Evolutionary conservation across 2,888 invertebrate genomes (phyloP).

Genomic region (Macrosoma leucophasiata): DNA sequence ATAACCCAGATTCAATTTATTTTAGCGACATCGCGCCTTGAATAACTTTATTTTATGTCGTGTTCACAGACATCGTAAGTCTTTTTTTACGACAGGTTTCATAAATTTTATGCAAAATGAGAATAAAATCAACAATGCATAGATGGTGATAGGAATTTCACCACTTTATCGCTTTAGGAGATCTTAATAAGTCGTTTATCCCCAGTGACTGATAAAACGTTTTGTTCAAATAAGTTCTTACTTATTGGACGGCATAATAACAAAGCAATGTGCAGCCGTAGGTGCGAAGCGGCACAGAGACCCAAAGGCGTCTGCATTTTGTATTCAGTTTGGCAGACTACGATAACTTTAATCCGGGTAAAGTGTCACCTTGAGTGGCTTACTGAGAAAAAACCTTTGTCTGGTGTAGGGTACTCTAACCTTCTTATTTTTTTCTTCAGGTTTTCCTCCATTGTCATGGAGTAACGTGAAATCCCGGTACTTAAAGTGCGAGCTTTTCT

Average conservation of each 20-base stretch:
- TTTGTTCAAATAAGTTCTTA: too few relatives aligned
- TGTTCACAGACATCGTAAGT: conserved; percentile 6
- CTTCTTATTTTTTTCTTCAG: conserved; percentile 65
- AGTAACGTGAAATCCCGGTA: conserved; percentile 57
- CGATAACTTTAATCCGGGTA: conserved; percentile 73
- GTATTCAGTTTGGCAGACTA: conserved; percentile 71
- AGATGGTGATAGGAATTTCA: too few relatives aligned
- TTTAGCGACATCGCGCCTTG: conserved; percentile 1
- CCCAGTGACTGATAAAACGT: too few relatives aligned
- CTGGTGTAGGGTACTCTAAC: conserved; percentile 58
- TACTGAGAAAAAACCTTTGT: conserved; percentile 68
- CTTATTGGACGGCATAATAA: too few relatives aligned
- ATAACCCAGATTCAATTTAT: too few relatives aligned
- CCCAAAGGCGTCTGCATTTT: conserved; percentile 56
- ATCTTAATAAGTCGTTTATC: too few relatives aligned
- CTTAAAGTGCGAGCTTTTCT: conserved; percentile 50
- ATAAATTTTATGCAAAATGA: conserved; percentile 13
- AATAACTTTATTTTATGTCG: conserved; percentile 4
- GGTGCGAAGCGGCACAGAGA: conserved; percentile 15
- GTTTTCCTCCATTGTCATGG: conserved; percentile 57
- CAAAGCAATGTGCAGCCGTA: too few relatives aligned
- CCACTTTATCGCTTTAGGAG: too few relatives aligned
- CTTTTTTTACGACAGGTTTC: conserved; percentile 7
- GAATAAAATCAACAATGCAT: conserved; percentile 13
- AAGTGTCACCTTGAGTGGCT: conserved; percentile 73